A percentile compares a stretch with the other conserved stretches of the same genome.
Evolutionary conservation across 2,797 vertebrate genomes (phyloP).

Genomic region (Oreochromis grahami): DNA sequence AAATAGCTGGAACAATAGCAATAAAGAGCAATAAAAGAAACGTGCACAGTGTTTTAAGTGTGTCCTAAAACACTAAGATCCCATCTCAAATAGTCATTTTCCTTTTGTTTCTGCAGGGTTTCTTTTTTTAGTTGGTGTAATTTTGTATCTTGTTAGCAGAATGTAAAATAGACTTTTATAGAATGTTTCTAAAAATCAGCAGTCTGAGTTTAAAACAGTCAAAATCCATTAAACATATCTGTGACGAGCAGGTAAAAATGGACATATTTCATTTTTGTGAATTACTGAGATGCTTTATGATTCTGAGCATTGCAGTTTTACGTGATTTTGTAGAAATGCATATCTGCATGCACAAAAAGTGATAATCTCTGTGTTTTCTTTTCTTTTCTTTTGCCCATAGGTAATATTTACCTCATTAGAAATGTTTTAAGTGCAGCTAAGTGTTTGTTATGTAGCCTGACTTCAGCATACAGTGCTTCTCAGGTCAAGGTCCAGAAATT

Average conservation of each 20-base stretch:
- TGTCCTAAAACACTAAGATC: background rate
- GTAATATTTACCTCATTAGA: background rate
- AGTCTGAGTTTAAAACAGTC: background rate
- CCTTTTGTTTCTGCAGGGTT: background rate
- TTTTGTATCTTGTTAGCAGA: background rate
- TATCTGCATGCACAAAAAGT: background rate
- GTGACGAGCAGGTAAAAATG: background rate
- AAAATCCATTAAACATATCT: background rate
- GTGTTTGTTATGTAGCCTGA: background rate
- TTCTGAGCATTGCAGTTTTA: background rate
- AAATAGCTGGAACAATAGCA: background rate
- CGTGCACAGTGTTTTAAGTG: background rate
- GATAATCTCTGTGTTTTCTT: background rate
- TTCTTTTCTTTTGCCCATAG: background rate
- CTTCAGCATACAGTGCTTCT: slow-evolving; percentile 10
- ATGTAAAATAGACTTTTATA: background rate
- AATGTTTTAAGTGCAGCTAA: background rate
- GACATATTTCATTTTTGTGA: background rate
- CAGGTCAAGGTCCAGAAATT: slow-evolving; percentile 3
- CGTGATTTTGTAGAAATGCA: background rate
- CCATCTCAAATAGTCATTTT: background rate
- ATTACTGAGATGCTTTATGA: background rate
- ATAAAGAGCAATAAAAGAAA: too few species aligned
- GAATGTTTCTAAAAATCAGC: background rate
- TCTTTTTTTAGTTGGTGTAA: background rate